These are phyloP conservation scores for Pterocles burchelli DNA, from an alignment of 2,113 vertebrate species.

Conservation along the genomic window DNA sequence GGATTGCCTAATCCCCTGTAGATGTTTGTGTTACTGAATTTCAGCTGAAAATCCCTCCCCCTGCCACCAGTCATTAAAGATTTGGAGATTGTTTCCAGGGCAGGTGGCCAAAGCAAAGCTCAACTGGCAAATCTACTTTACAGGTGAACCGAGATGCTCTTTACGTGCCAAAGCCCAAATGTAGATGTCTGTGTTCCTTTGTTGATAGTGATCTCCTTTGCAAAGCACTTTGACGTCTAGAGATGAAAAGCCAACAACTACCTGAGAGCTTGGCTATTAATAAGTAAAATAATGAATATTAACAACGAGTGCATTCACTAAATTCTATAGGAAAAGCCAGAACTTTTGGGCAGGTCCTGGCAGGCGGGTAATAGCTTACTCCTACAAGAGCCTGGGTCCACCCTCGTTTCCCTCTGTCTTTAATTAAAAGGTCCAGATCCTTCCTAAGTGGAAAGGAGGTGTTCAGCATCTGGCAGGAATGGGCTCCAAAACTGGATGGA, in stretches of 20 bases:
- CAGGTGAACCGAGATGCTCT: neutral
- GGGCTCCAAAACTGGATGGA: neutral
- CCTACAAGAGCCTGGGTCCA: neutral
- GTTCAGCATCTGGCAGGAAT: neutral
- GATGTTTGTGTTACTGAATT: neutral
- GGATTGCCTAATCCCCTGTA: neutral
- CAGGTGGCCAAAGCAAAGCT: neutral
- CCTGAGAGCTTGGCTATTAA: neutral
- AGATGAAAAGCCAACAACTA: neutral
- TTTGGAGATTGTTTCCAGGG: neutral
- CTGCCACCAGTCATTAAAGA: neutral
- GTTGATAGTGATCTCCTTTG: conserved; percentile 9
- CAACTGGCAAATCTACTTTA: neutral
- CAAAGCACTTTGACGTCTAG: neutral
- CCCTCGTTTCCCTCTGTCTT: neutral
- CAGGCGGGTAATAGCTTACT: neutral
- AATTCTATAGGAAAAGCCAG: neutral
- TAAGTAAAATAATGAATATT: neutral
- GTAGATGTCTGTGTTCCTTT: neutral
- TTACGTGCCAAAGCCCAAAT: neutral
- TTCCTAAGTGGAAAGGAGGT: neutral
- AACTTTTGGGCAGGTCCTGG: neutral
- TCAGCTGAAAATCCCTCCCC: neutral
- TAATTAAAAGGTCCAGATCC: neutral
- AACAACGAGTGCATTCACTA: neutral